A percentile compares a stretch with the other conserved stretches of the same genome.
These are phyloP conservation scores for Stegana nigrithorax DNA, from an alignment of 2,888 invertebrate species.

Conservation along the genomic window DNA sequence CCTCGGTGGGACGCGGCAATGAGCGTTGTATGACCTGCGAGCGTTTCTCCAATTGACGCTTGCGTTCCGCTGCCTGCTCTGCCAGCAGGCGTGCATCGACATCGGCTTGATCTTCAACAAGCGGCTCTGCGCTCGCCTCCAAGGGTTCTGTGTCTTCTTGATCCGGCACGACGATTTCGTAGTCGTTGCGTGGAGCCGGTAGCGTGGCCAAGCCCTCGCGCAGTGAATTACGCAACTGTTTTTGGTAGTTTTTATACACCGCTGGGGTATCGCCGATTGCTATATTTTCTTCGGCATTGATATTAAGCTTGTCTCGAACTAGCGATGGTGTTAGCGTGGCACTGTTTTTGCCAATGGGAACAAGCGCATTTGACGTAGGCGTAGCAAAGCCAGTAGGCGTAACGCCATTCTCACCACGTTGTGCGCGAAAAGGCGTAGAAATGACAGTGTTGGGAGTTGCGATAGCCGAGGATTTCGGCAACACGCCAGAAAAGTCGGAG, in stretches of 20 bases:
- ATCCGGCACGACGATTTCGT: slow-evolving; percentile 97
- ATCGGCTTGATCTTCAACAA: slow-evolving; percentile 88
- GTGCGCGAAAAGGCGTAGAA: slow-evolving; percentile 85
- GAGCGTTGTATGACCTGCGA: slow-evolving; percentile 89
- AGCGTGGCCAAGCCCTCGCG: slow-evolving; percentile 82
- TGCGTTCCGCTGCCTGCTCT: slow-evolving; percentile 77
- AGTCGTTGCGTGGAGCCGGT: slow-evolving; percentile 95
- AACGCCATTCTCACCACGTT: slow-evolving; percentile 76
- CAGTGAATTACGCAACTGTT: slow-evolving; percentile 80
- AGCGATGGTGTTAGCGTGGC: slow-evolving; percentile 76
- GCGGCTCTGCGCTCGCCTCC: slow-evolving; percentile 66
- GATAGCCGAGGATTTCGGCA: slow-evolving; percentile 78
- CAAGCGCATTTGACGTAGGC: slow-evolving; percentile 70
- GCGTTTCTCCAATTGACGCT: slow-evolving; percentile 74
- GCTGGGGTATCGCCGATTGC: slow-evolving; percentile 79
- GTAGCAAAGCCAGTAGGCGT: slow-evolving; percentile 75
- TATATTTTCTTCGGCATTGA: slow-evolving; percentile 88
- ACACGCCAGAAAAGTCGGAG: slow-evolving; percentile 86
- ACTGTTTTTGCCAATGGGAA: slow-evolving; percentile 62
- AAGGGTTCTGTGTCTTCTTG: slow-evolving; percentile 72
- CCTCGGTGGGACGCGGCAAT: slow-evolving; percentile 86
- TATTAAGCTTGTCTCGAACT: slow-evolving; percentile 91
- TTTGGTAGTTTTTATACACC: slow-evolving; percentile 75
- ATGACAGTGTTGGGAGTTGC: slow-evolving; percentile 93
- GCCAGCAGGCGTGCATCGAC: slow-evolving; percentile 78